Evolutionary conservation across 2,797 vertebrate species (phyloP), one percentile per base, ranked within the genome.

Genomic region (Lithobates sylvaticus): DNA sequence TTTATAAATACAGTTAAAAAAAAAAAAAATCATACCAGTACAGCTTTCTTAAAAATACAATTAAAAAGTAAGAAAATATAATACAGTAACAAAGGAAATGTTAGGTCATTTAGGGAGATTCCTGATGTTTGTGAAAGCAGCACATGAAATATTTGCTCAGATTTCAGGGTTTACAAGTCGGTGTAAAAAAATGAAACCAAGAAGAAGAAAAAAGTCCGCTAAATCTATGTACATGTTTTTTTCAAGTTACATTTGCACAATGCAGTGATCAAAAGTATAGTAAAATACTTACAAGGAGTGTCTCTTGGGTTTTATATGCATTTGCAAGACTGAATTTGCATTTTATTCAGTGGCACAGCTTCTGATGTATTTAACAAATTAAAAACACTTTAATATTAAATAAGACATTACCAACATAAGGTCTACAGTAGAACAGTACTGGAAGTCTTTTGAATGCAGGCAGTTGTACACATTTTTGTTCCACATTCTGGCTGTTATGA

Each of bases 1-100:
- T 93, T 94, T 95, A 95, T 95, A 95, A 95, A 94, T 78, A 86
- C 92, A 92, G 91, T 94, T 90, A 91, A 94, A 93, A 86, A 93
- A 93, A 93, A 93, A 93, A 93, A 92, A 36, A 91, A 91, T 91
- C 92, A 91, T 92, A 91, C 89, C 34, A 90, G 88, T 93, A 94
- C 93, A 94, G 90, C 89, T 93, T 93, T 92, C 92, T 90, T 93
- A 67, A 93, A 94, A 88, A 88, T 89, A 88, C 91, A 90, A 74
- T 92, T 92, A 77, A 68, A 73, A 77, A 61, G 69, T 42, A 81
- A 73, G 34, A 58, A 36, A 3, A 86, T 70, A 72, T n/a, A 65
- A 82, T 79, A 87, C 80, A 82, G 68, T 73, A 78, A 78, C 61
- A 6, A 74, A 78, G 69, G 36, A 58, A 42, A 77, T 36, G 54